Base-by-base conservation (phyloP, 2,888 invertebrate genomes). In the Brenthis hecate region DNA sequence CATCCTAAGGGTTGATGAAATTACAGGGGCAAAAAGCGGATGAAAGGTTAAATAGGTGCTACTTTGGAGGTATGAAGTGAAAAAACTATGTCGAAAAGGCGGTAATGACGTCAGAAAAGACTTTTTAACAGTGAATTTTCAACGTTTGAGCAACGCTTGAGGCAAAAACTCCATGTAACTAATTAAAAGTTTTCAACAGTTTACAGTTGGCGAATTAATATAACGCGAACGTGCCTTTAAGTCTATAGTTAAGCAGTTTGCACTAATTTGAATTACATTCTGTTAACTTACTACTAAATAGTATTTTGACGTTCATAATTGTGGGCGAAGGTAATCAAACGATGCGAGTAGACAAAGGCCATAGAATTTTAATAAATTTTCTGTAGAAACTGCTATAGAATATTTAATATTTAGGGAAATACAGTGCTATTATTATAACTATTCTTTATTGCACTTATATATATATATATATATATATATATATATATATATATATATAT, bases 171-270 rank as follows among this genome's bases (percentile, higher is more conserved):
- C 65, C 13, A 57, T 63, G 70, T 70, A 65, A 72, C 68, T 72
- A 72, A 72, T 72, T 72, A 68, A 68, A 70, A 72, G 58, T 72
- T 72, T 68, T 53, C 63, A 14, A 19, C 55, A 65, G 56, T 58
- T 62, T 54, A 56, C 61, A 63, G 63, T 60, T 48, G 47, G 56
- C 56, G 61, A 57, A 67, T 69, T 69, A 69, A 61, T 69, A 64
- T 71, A 54, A 68, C 62, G 61, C 50, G 69, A 54, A 68, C 62
- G 61, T 54, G 69, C 56, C 61, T 65, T 61, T 60, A 60, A 54
- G 53, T 53, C 36, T 47, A 64, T 55, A 51, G 54, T 58, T 68
- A 66, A 56, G 55, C 50, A 60, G 55, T 70, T 58, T 53, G 36
- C 16, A 53, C 36, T 48, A 53, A 56, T 65, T 62, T 32, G 53